Evolutionary conservation across 1,140 invertebrate genomes (phyloP).

Genomic region (Megathymus violae): DNA sequence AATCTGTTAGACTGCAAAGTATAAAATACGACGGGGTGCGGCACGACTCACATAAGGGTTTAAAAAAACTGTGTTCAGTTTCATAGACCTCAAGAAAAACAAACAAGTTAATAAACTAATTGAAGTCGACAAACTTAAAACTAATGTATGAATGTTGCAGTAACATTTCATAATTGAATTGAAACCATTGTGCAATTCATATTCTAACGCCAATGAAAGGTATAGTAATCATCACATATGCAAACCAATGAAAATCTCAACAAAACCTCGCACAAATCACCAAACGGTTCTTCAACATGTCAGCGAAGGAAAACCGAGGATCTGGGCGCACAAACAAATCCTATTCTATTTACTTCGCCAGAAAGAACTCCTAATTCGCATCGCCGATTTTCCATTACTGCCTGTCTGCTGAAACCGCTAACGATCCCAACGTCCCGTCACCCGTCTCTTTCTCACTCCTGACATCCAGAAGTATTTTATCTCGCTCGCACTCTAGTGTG

Average conservation of each 20-base stretch:
- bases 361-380: conserved; percentile 57
- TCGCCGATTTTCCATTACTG: conserved; percentile 62
- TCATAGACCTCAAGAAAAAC: too few species aligned
- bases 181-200: too few species aligned
- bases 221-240: not conserved
- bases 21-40: too few species aligned
- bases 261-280: conserved; percentile 28
- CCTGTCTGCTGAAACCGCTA: conserved; percentile 62
- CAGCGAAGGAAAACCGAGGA: conserved; percentile 35
- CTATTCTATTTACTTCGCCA: conserved; percentile 53
- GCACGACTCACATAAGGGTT: too few species aligned
- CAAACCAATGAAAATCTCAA: conserved; percentile 29
- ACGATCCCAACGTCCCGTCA: conserved; percentile 51
- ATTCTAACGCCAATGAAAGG: too few species aligned
- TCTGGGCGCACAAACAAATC: conserved; percentile 51
- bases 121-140: too few species aligned
- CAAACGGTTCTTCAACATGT: conserved; percentile 23
- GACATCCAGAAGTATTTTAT: conserved; percentile 31
- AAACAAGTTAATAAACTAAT: too few species aligned
- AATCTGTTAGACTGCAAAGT: too few species aligned
- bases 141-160: too few species aligned
- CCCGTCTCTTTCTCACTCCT: conserved; percentile 38
- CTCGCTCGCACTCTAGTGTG: conserved; percentile 66
- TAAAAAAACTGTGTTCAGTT: too few species aligned
- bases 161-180: too few species aligned